Base-by-base conservation (phyloP, 2,888 invertebrate species). In the Neelides folsomi region DNA sequence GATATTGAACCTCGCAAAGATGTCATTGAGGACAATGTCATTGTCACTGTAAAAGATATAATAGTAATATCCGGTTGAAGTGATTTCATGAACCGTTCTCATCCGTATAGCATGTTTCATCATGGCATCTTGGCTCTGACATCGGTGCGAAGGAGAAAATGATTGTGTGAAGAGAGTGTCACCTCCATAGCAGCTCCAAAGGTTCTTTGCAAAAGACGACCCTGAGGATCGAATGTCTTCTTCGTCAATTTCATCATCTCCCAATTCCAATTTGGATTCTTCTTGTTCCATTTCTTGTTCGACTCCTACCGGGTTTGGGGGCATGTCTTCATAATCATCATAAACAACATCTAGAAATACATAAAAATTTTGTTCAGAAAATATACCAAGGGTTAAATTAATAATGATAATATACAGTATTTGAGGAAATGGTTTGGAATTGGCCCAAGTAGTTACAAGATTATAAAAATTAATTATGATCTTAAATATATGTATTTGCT, bases 31-130 rank as follows among this genome's bases (percentile, higher is more conserved):
- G 9, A 82, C 79, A 63, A 80, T 73, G 68, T 86, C 86, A 71
- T 87, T 86, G 68, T 88, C 86, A 65, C 85, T 86, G 67, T 86
- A 87, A 71, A 88, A 87, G 63, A 88, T 86, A 66, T 87, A 88
- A 71, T 88, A 88, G 69, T 87, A 88, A 71, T 87, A 87, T 7
- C 86, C 87, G 67, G 86, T 82, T 47, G 78, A 74, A 37, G 76
- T 73, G 19, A 87, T 81, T 60, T 83, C 78, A 65, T 87, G 85
- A 52, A 76, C 77, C 1, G 79, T 76, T 56, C 78, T 73, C 73
- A 84, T 80, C 59, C 81, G 81, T 20, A 79, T 78, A 6, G 79
- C 79, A 50, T 63, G 59, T 52, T 75, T 76, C 65, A 83, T 79
- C 59, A 85, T 74, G 65, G 81, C 82, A 62, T 78, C 77, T 0